Evolutionary conservation across 2,113 vertebrate species (phyloP).

Genomic region (Eretmochelys imbricata): DNA sequence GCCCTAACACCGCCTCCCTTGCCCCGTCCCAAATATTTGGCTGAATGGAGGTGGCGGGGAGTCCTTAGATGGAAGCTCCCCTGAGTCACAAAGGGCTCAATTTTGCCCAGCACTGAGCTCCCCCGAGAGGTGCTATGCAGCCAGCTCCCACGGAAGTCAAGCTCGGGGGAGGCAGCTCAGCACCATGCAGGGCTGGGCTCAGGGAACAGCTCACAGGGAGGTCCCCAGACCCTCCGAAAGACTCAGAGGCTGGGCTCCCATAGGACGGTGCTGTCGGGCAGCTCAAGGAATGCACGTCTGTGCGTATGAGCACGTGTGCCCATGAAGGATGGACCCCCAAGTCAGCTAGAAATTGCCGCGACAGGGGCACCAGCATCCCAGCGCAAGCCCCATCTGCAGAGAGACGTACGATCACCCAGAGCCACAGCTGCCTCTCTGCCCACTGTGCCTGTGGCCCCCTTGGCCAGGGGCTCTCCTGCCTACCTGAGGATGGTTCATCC

Average conservation of each 20-base stretch:
- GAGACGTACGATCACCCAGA: background rate
- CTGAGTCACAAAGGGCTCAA: background rate
- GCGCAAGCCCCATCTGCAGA: background rate
- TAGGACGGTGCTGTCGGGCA: too few species aligned
- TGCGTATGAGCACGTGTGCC: too few species aligned
- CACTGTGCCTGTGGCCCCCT: background rate
- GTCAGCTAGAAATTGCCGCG: too few species aligned
- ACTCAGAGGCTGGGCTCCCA: too few species aligned
- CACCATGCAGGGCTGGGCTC: background rate
- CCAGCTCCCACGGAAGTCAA: background rate
- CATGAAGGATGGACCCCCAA: too few species aligned
- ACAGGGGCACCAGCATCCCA: too few species aligned
- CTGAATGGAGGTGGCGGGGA: background rate
- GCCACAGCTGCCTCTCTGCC: background rate
- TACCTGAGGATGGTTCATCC: slow-evolving; percentile 91
- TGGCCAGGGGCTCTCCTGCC: background rate
- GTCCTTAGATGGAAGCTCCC: background rate
- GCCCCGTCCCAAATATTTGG: too few species aligned
- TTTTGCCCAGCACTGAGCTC: too few species aligned
- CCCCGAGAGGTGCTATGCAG: too few species aligned
- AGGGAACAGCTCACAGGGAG: background rate
- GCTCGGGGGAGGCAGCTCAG: background rate
- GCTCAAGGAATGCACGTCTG: too few species aligned
- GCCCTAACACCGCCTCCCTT: too few species aligned
- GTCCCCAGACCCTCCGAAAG: too few species aligned